Percentiles rank a stretch among this genome's conserved stretches.
Conservation (phyloP, 2,797 vertebrate species). For the Rhodeus uyekii region DNA sequence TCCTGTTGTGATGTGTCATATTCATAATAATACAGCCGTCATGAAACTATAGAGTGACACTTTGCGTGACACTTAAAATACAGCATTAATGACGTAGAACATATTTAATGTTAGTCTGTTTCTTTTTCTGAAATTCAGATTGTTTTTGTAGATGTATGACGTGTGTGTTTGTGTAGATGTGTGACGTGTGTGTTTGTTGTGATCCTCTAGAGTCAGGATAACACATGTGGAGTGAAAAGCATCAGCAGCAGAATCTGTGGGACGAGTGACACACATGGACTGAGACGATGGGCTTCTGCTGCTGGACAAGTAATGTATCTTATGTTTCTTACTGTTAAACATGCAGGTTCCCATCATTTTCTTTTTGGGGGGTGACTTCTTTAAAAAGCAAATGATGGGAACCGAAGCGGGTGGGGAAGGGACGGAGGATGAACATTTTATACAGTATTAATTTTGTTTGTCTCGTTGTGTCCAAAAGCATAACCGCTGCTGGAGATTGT, state of each 20-base stretch:
- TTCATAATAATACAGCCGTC: too few relatives aligned
- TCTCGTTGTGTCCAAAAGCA: not conserved
- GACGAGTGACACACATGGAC: not conserved
- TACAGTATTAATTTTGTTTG: not conserved
- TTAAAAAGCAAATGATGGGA: not conserved
- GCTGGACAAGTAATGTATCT: not conserved
- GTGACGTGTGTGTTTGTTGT: too few relatives aligned
- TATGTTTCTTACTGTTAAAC: not conserved
- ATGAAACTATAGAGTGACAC: too few relatives aligned
- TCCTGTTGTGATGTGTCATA: not conserved
- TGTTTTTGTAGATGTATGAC: too few relatives aligned
- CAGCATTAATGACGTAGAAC: too few relatives aligned
- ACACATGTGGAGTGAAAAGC: not conserved
- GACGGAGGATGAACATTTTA: accelerated
- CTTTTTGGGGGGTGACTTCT: not conserved
- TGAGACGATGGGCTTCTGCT: not conserved
- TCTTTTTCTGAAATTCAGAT: too few relatives aligned
- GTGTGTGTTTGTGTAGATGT: too few relatives aligned
- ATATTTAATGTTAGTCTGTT: too few relatives aligned
- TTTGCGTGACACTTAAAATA: not conserved
- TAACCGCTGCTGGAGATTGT: not conserved
- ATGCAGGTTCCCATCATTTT: not conserved
- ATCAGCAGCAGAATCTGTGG: not conserved
- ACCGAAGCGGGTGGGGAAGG: not conserved
- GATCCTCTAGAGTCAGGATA: not conserved